A percentile compares a stretch with the other conserved stretches of the same genome.
phyloP scores from a whole-genome alignment of 2,888 invertebrate species.

The Leistus spinibarbis region DNA sequence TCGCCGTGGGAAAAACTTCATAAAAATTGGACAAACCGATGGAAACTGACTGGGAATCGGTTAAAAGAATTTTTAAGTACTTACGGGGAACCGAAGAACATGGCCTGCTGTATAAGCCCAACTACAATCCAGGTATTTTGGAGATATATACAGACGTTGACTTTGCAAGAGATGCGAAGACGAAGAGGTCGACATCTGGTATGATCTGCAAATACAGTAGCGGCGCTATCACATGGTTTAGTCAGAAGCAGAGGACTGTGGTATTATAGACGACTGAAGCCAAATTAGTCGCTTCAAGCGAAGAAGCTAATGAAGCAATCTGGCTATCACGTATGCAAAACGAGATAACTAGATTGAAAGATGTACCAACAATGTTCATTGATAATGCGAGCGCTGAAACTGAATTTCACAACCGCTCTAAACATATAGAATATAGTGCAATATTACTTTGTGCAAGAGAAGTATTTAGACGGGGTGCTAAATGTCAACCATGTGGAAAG shows the following conservation, averaged over 20 bases:
- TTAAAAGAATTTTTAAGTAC: slow-evolving; percentile 16
- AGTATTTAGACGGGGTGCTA: too few species aligned
- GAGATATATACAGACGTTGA: slow-evolving; percentile 37
- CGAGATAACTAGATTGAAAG: background rate
- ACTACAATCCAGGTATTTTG: slow-evolving; percentile 5
- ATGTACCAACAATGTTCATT: too few species aligned
- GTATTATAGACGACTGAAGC: slow-evolving; percentile 46
- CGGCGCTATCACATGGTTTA: slow-evolving; percentile 45
- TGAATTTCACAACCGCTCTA: too few species aligned
- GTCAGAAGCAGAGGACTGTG: slow-evolving; percentile 46
- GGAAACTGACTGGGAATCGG: background rate
- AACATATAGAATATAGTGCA: too few species aligned
- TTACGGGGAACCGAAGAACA: background rate
- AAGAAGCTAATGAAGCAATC: slow-evolving; percentile 38
- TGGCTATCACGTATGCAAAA: slow-evolving; percentile 7
- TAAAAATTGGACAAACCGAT: too few species aligned
- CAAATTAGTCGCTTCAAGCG: slow-evolving; percentile 46
- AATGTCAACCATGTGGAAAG: too few species aligned
- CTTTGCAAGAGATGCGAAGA: slow-evolving; percentile 36
- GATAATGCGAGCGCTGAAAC: too few species aligned
- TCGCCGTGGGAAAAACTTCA: background rate
- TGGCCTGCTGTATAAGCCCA: slow-evolving; percentile 16
- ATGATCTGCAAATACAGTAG: slow-evolving; percentile 42
- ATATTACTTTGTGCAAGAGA: too few species aligned
- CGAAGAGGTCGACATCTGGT: slow-evolving; percentile 9